A percentile compares a stretch with the other conserved stretches of the same genome.
phyloP scores from a whole-genome alignment of 2,888 invertebrate species.

The Zhuqinia jingwanae region DNA sequence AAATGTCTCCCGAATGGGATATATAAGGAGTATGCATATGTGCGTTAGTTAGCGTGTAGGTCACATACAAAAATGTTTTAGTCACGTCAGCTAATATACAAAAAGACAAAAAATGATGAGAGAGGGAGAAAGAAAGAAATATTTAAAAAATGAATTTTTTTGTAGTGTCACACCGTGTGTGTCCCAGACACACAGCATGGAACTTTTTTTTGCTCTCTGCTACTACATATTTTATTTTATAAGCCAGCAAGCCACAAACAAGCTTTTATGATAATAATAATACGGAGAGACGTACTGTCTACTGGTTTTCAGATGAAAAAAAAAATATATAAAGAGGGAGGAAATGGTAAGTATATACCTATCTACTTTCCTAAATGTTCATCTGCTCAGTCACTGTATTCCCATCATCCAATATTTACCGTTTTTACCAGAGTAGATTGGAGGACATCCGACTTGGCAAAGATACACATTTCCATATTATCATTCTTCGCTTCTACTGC shows the following conservation, averaged over 20 bases:
- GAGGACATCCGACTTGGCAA: conserved; percentile 39
- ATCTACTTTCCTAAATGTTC: conserved; percentile 2
- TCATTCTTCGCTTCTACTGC: not conserved
- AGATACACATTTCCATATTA: not conserved
- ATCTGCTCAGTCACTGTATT: not conserved
- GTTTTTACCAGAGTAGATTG: not conserved
- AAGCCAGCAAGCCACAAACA: not conserved
- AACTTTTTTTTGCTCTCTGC: not conserved
- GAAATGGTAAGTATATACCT: not conserved
- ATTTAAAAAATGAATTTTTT: too few species aligned
- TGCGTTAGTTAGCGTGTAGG: not conserved
- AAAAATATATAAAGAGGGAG: not conserved
- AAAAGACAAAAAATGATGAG: too few species aligned
- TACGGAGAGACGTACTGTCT: not conserved
- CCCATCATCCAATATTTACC: conserved; percentile 28
- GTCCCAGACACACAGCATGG: not conserved
- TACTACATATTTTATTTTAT: not conserved
- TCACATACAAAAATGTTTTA: conserved; percentile 19
- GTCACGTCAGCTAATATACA: too few species aligned
- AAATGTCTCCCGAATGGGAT: conserved; percentile 54
- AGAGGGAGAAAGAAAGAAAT: too few species aligned
- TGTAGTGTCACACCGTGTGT: not conserved
- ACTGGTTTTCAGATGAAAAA: not conserved
- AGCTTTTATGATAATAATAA: not conserved
- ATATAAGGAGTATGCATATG: conserved; percentile 21